Evolutionary conservation across 2,888 invertebrate species (phyloP).

Genomic region (Microctonus brassicae): DNA sequence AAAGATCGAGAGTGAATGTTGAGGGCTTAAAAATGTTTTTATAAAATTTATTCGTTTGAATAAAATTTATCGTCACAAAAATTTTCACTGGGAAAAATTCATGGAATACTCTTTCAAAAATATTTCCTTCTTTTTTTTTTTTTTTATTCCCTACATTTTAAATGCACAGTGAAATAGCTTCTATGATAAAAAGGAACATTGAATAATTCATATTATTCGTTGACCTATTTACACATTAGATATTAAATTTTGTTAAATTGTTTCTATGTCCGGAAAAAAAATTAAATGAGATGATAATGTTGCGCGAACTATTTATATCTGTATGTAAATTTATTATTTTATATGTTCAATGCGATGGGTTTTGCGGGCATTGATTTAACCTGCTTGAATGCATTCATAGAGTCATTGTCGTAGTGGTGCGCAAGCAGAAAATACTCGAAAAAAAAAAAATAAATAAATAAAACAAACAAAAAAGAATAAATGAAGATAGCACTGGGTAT

Average conservation of each 20-base stretch:
- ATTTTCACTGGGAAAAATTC: not conserved
- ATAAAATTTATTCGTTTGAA: conserved; percentile 6
- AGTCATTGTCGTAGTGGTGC: not conserved
- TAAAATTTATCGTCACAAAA: not conserved
- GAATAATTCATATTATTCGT: conserved; percentile 19
- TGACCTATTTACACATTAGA: conserved; percentile 22
- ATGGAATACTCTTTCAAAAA: conserved; percentile 1
- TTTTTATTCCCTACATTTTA: conserved; percentile 2
- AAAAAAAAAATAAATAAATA: not conserved
- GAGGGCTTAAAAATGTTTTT: conserved; percentile 7
- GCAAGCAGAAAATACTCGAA: not conserved
- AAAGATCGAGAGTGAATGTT: conserved; percentile 1
- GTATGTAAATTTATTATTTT: not conserved
- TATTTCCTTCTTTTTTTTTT: not conserved
- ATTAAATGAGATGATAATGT: conserved; percentile 18
- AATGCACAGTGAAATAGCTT: not conserved
- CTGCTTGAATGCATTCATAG: not conserved
- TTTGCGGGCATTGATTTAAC: not conserved
- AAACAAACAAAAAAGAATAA: not conserved
- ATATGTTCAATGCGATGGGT: not conserved
- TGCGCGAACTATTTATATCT: not conserved
- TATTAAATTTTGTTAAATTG: conserved; percentile 2
- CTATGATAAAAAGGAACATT: conserved; percentile 4
- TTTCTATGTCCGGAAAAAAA: not conserved
- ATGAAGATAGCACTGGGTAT: conserved; percentile 26